These are phyloP conservation scores for Plodia interpunctella DNA, from an alignment of 1,140 invertebrate genomes.

Conservation along the genomic window DNA sequence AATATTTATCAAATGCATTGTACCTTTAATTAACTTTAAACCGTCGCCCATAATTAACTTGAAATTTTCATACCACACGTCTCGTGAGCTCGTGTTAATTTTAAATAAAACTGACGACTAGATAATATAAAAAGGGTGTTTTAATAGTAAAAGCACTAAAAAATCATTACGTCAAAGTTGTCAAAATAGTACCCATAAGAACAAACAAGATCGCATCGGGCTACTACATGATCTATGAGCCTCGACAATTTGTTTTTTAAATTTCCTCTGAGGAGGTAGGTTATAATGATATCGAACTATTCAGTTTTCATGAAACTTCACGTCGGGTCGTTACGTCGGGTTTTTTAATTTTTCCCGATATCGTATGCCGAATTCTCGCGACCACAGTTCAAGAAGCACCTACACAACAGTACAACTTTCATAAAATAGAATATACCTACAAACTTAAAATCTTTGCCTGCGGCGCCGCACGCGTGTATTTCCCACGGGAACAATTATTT, in stretches of 20 bases:
- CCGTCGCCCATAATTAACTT: constrained; percentile 61
- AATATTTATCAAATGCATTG: not conserved
- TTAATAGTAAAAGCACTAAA: constrained; percentile 58
- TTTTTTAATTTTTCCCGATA: too few relatives aligned
- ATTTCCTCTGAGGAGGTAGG: constrained; percentile 1
- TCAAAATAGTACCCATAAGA: constrained; percentile 48
- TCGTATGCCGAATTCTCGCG: too few relatives aligned
- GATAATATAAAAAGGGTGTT: constrained; percentile 57
- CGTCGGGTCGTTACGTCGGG: too few relatives aligned
- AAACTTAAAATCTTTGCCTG: too few relatives aligned
- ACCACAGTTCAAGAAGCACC: too few relatives aligned
- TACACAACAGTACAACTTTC: too few relatives aligned
- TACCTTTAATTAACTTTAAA: constrained; percentile 55
- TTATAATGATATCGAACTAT: not conserved
- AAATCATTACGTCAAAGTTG: constrained; percentile 68
- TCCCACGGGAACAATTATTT: too few relatives aligned
- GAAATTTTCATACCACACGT: constrained; percentile 60
- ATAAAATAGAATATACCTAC: too few relatives aligned
- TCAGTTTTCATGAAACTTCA: constrained; percentile 2
- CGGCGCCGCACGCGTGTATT: too few relatives aligned
- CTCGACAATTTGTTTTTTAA: constrained; percentile 12
- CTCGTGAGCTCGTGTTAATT: constrained; percentile 41
- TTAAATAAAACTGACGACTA: constrained; percentile 42
- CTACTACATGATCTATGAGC: constrained; percentile 45
- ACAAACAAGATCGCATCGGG: constrained; percentile 54